phyloP scores from a whole-genome alignment of 2,888 invertebrate species.

The Ernsta delagoae region DNA sequence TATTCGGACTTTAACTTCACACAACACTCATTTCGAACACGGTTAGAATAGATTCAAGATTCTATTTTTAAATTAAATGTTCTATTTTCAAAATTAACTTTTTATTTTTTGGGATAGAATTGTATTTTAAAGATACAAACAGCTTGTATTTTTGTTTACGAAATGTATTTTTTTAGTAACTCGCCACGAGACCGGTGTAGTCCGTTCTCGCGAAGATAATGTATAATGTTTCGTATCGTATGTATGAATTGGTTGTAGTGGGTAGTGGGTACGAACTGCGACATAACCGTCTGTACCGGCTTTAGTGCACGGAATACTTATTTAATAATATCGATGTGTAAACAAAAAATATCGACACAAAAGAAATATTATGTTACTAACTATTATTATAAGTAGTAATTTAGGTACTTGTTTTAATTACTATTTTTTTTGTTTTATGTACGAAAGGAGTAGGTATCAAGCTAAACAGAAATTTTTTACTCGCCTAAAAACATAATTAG shows the following conservation, averaged over 20 bases:
- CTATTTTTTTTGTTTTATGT: too few species aligned
- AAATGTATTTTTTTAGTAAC: slow-evolving; percentile 16
- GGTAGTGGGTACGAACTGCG: background rate
- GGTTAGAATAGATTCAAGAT: background rate
- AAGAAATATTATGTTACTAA: too few species aligned
- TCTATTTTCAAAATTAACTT: too few species aligned
- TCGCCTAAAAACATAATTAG: too few species aligned
- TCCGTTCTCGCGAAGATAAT: slow-evolving; percentile 18
- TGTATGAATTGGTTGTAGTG: slow-evolving; percentile 4
- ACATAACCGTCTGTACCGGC: slow-evolving; percentile 8
- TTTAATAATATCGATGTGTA: slow-evolving; percentile 14
- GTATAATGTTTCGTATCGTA: slow-evolving; percentile 10
- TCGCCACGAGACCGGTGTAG: slow-evolving; percentile 13
- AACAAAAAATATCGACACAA: slow-evolving; percentile 6
- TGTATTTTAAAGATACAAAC: too few species aligned
- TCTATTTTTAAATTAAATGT: too few species aligned
- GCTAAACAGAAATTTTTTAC: too few species aligned
- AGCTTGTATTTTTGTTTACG: slow-evolving; percentile 12
- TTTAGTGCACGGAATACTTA: slow-evolving; percentile 33
- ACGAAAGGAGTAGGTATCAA: too few species aligned
- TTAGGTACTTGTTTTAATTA: too few species aligned
- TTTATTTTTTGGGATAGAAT: too few species aligned
- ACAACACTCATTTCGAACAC: slow-evolving; percentile 35
- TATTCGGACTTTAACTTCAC: slow-evolving; percentile 33
- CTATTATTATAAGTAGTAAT: too few species aligned